These are phyloP conservation scores for Galbula dea DNA, from an alignment of 2,113 vertebrate species.

Conservation along the genomic window DNA sequence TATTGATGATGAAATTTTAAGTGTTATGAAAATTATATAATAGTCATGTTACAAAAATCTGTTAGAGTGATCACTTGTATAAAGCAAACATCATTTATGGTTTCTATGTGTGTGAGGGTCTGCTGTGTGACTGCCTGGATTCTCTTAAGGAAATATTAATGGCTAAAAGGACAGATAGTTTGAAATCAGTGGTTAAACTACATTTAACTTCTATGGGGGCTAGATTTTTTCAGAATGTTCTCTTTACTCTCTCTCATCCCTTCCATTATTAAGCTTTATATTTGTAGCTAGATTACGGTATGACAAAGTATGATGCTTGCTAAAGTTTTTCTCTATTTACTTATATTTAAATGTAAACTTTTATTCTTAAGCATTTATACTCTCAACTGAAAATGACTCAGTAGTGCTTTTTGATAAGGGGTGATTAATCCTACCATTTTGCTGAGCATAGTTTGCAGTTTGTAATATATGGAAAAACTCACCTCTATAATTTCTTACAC, in stretches of 20 bases:
- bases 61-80: background rate
- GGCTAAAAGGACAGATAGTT: background rate
- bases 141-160: background rate
- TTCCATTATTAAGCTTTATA: background rate
- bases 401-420: background rate
- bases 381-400: background rate
- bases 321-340: background rate
- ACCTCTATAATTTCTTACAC: constrained; percentile 47
- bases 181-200: background rate
- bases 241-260: background rate
- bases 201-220: background rate
- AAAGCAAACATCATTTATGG: background rate
- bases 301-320: background rate
- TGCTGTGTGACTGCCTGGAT: background rate
- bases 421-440: constrained; percentile 31
- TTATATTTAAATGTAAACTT: background rate
- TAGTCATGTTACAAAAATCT: background rate
- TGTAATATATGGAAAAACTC: constrained; percentile 11
- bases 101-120: background rate
- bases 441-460: background rate
- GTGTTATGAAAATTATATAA: background rate
- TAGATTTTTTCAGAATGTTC: background rate
- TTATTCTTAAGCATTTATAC: background rate
- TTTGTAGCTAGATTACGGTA: background rate
- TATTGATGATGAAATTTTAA: background rate